Percentiles rank a stretch among this genome's conserved stretches.
Conservation (phyloP, 2,797 vertebrate species). For the Alca torda region DNA sequence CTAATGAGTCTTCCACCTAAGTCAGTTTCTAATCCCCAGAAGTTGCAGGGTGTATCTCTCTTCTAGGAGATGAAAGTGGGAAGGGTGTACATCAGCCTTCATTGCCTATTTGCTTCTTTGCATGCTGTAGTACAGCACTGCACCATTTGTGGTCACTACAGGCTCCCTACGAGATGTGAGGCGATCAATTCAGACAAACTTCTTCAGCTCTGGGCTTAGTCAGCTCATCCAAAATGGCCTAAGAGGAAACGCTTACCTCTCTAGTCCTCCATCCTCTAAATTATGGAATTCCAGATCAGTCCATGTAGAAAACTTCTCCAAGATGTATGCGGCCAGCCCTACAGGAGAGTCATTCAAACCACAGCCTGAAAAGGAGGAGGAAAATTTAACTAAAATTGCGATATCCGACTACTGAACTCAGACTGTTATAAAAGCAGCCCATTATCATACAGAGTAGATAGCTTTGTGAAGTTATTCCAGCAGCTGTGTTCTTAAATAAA, state of each 20-base stretch:
- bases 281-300: constrained; percentile 65
- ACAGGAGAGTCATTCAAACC: constrained; percentile 78
- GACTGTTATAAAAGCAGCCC: neutral
- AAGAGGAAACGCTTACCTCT: constrained; percentile 56
- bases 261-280: constrained; percentile 78
- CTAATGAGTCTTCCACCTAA: neutral
- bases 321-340: constrained; percentile 79
- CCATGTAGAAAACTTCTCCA: constrained; percentile 82
- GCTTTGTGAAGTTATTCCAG: neutral
- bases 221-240: neutral
- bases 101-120: neutral
- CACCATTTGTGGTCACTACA: neutral
- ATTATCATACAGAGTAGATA: neutral
- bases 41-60: neutral
- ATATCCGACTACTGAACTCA: neutral
- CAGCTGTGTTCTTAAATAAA: neutral
- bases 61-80: neutral
- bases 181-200: neutral
- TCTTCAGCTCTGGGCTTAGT: neutral
- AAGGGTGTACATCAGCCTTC: neutral
- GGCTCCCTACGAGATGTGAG: neutral
- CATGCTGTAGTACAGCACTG: neutral
- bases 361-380: constrained; percentile 63
- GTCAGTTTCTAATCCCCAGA: neutral
- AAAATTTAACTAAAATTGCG: neutral